Evolutionary conservation across 1,140 invertebrate genomes (phyloP).

Genomic region (Whitmania pigra): DNA sequence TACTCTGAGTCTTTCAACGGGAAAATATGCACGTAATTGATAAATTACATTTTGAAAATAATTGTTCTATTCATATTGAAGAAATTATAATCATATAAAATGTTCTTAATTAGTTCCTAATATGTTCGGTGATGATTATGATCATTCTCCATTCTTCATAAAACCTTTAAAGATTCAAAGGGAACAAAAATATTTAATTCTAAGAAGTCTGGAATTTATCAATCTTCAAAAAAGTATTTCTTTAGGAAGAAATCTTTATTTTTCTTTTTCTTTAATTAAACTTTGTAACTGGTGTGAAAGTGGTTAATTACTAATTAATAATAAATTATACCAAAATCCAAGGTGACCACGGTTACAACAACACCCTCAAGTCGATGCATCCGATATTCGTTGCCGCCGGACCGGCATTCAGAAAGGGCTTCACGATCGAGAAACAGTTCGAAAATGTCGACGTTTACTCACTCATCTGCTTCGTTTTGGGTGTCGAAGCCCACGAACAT

Average conservation of each 20-base stretch:
- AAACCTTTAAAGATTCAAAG: neutral
- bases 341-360: constrained; percentile 58
- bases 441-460: constrained; percentile 54
- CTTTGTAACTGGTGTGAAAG: neutral
- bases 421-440: constrained; percentile 47
- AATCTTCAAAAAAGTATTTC: neutral
- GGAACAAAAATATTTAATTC: neutral
- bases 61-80: no score
- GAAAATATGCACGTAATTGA: neutral
- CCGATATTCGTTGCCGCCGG: constrained; percentile 58
- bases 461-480: constrained; percentile 53
- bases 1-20: neutral
- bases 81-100: no score
- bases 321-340: constrained; percentile 30
- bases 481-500: constrained; percentile 39
- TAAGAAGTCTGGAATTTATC: neutral
- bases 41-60: no score
- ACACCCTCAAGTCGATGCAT: constrained; percentile 49
- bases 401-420: constrained; percentile 49
- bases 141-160: no score
- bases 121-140: no score
- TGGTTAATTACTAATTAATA: neutral
- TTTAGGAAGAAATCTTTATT: neutral
- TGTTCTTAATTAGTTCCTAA: no score
- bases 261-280: constrained; percentile 2